Evolutionary conservation across 2,113 vertebrate species (phyloP).

Genomic region (Amphilophus citrinellus): DNA sequence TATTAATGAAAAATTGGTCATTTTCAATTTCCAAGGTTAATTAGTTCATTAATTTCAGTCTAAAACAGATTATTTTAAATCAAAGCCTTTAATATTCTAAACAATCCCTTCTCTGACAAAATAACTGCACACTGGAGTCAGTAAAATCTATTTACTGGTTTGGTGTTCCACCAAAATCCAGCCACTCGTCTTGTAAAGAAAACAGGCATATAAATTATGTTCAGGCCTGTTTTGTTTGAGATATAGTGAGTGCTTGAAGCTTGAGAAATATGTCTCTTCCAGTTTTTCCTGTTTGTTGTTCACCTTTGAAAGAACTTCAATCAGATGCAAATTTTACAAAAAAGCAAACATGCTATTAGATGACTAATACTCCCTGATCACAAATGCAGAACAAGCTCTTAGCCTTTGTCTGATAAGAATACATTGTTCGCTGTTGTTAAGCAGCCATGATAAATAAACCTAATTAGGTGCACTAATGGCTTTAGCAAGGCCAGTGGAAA

Average conservation of each 20-base stretch:
- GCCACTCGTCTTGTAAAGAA: background rate
- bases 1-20: background rate
- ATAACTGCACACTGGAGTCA: constrained; percentile 3
- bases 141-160: background rate
- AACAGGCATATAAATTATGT: constrained; percentile 5
- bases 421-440: constrained; percentile 45
- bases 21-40: constrained; percentile 10
- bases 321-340: constrained; percentile 54
- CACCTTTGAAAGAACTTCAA: constrained; percentile 54
- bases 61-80: constrained; percentile 25
- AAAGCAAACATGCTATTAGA: constrained; percentile 58
- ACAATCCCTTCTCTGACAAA: background rate
- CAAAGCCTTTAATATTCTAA: constrained; percentile 17
- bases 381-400: constrained; percentile 60
- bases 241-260: background rate
- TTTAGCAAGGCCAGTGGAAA: constrained; percentile 64
- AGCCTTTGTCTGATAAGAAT: constrained; percentile 52
- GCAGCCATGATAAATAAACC: constrained; percentile 70
- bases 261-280: background rate
- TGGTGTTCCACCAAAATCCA: background rate
- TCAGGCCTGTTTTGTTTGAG: background rate
- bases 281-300: constrained; percentile 23
- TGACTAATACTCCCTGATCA: constrained; percentile 57
- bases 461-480: constrained; percentile 67
- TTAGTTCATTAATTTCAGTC: constrained; percentile 16